Base-by-base conservation (phyloP, 2,113 vertebrate genomes). In the Chaetops frenatus region DNA sequence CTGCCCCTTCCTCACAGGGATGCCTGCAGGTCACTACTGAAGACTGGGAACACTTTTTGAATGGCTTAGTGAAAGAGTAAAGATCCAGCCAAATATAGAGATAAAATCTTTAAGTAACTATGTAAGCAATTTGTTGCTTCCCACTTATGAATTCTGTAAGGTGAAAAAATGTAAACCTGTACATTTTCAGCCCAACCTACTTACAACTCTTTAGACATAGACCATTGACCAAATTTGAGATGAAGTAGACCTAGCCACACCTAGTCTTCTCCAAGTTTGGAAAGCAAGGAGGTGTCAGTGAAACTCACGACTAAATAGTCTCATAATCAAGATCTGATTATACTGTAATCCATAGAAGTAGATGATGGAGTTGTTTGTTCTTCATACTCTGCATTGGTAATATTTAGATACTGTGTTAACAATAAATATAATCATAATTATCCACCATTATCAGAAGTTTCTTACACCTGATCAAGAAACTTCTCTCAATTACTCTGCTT, bases 151-250 rank as follows among this genome's bases (percentile, higher is more conserved):
- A 28, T 44, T 65, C 18, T 44, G 7, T 19, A 57, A 50, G 36
- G 22, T 4, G 72, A 65, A 42, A 40, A 50, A 36, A 11, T 11
- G 0, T 15, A 57, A 65, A 50, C 12, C 27, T 33, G 3, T 20
- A 36, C 1, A 15, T 28, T 36, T 56, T 8, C 65, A 42, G 35
- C 14, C 8, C 0, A 0, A 64, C 3, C 14, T 50, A 24, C 12
- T 40, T 31, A 21, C 4, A 47, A 14, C 15, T 50, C 6, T 50
- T 50, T 9, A 42, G 17, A 31, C 22, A 61, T 7, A 38, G 12
- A 69, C 15, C 21, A 31, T 15, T 76, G 25, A 76, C 44, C 23
- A 78, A 70, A 86, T n/a, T n/a, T 70, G n/a, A 62, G n/a, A 40
- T 15, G 28, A 72, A 33, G 15, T 4, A 50, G 18, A 72, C 27